Conservation (phyloP, 2,113 vertebrate genomes). For the Pampusana beccarii region DNA sequence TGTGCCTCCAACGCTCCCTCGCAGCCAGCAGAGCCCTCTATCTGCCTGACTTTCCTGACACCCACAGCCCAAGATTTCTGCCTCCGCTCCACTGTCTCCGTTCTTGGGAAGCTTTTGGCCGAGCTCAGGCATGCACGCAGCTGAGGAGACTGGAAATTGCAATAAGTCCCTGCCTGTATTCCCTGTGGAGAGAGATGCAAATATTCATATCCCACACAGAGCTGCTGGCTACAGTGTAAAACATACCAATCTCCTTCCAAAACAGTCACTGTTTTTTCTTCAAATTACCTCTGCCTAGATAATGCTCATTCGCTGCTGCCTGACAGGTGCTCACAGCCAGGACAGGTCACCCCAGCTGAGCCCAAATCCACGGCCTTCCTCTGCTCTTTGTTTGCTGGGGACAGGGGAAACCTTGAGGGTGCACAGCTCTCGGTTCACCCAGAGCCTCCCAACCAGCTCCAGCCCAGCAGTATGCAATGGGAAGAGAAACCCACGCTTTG, state of each 20-base stretch:
- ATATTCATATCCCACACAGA: neutral
- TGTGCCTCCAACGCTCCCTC: neutral
- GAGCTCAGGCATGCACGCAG: fast-evolving
- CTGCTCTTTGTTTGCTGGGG: neutral
- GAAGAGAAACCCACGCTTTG: fast-evolving
- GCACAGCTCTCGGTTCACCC: fast-evolving
- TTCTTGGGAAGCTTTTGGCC: neutral
- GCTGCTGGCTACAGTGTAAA: neutral
- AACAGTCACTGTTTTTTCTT: neutral
- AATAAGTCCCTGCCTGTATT: neutral
- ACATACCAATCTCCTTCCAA: neutral
- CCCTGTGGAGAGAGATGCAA: fast-evolving
- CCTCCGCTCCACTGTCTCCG: neutral
- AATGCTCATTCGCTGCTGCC: neutral
- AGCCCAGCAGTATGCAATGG: fast-evolving
- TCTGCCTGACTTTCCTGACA: fast-evolving
- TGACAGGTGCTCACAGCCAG: neutral
- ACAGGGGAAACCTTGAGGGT: neutral
- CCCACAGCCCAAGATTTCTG: neutral
- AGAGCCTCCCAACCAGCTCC: neutral
- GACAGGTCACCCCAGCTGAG: neutral
- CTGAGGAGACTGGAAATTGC: neutral
- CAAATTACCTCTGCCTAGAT: neutral
- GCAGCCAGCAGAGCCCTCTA: neutral
- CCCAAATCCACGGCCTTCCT: neutral